Evolutionary conservation across 2,113 vertebrate genomes (phyloP), one percentile per base, ranked within the genome.

Genomic region (Callocephalon fimbriatum): DNA sequence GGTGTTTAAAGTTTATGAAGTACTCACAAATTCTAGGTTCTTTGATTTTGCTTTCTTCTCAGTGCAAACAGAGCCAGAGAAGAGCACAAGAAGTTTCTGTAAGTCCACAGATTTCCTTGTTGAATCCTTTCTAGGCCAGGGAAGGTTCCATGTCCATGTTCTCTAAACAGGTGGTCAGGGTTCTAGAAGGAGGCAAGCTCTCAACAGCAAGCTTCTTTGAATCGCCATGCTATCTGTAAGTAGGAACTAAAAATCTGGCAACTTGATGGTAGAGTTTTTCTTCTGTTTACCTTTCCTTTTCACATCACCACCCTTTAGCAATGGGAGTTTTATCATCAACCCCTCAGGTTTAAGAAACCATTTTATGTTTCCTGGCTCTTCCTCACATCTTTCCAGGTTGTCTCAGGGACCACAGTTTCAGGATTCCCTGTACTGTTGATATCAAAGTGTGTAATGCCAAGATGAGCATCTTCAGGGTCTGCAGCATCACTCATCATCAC

Each of bases 361-460:
- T 44, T 38, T 44, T 10, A 32, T 18, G 14, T 32, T 62, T 63
- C 20, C 17, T 1, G 3, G 27, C 9, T 68, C 61, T 56, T 68
- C 31, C 20, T 37, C 19, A 7, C 10, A 44, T 16, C 37, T 88
- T 88, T 66, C 42, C 62, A 75, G 53, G n/a, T 40, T 74, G 37
- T 61, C 51, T 73, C 54, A 70, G 37, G 37, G 42, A 65, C 15
- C 27, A 44, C 8, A 50, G 10, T 45, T 65, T 56, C 1, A 1
- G 37, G 27, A 40, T 58, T 50, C 27, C 29, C 22, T 40, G 32
- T 31, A 4, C 21, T 48, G 68, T 48, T 47, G 12, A 15, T 20
- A 51, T 26, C 27, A 21, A 42, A 21, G 7, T 5, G 20, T 27
- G 12, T 14, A 15, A 66, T 0, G 0, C 15, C 0, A 0, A 66